Evolutionary conservation across 2,113 vertebrate species (phyloP).

Genomic region (Tachysurus fulvidraco): DNA sequence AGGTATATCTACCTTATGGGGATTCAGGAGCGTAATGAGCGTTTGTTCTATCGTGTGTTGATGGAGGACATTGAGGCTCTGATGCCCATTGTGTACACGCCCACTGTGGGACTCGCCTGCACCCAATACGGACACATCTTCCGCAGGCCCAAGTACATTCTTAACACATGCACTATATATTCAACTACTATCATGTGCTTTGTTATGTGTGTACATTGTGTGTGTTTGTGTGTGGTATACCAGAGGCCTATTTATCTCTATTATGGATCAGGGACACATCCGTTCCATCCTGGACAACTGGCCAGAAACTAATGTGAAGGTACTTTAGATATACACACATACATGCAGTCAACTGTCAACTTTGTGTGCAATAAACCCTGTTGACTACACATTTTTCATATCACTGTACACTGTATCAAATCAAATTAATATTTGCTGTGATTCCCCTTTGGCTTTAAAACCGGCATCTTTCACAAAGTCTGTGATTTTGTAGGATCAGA

Average conservation of each 20-base stretch:
- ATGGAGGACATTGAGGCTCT: conserved; percentile 92
- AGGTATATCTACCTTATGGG: conserved; percentile 98
- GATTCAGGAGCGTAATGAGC: conserved; percentile 95
- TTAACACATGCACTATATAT: background rate
- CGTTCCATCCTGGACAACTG: conserved; percentile 95
- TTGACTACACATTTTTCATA: too few species aligned
- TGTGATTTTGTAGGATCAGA: too few species aligned
- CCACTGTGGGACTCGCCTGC: conserved; percentile 95
- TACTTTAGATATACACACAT: conserved; percentile 51
- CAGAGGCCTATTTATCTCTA: conserved; percentile 95
- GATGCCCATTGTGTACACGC: conserved; percentile 97
- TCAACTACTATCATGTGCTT: background rate
- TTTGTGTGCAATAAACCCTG: background rate
- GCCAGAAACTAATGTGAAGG: conserved; percentile 92
- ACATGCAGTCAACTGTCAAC: background rate
- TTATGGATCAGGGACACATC: conserved; percentile 92
- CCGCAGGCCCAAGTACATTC: conserved; percentile 90
- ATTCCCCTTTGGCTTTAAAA: too few species aligned
- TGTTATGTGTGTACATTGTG: background rate
- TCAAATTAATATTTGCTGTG: too few species aligned
- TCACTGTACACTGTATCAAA: too few species aligned
- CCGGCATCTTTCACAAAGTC: too few species aligned
- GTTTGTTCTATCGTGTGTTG: conserved; percentile 89
- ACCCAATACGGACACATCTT: conserved; percentile 98
- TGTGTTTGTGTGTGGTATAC: background rate